These are phyloP conservation scores for Hybognathus amarus DNA, from an alignment of 2,797 vertebrate species.

Conservation along the genomic window DNA sequence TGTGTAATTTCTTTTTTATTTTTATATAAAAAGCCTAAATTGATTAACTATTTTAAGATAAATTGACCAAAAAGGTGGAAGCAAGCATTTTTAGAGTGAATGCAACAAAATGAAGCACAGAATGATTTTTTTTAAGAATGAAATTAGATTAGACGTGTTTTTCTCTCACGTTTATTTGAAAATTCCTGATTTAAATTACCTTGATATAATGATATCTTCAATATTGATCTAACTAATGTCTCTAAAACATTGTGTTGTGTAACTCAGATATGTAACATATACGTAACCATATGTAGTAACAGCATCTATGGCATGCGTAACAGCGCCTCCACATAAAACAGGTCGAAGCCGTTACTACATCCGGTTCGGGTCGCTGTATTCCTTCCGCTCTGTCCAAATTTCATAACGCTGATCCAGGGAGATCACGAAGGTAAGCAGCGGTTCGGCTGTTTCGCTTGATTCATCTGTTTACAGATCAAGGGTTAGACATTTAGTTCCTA, in stretches of 20 bases:
- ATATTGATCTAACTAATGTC: no score
- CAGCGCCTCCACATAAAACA: background rate
- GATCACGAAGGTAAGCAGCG: conserved; percentile 40
- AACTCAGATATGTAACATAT: background rate
- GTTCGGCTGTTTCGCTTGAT: background rate
- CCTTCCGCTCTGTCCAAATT: conserved; percentile 40
- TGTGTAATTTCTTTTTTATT: no score
- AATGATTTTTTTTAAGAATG: no score
- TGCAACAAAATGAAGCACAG: no score
- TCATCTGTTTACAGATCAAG: background rate
- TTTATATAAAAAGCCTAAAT: background rate
- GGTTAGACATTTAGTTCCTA: background rate
- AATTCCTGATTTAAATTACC: no score
- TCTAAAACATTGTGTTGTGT: background rate
- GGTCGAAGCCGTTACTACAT: conserved; percentile 5
- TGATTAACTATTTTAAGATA: background rate
- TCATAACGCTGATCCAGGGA: conserved; percentile 49
- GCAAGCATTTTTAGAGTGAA: background rate
- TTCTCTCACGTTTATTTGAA: background rate
- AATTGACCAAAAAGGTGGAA: background rate
- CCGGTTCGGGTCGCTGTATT: conserved; percentile 19
- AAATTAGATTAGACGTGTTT: background rate
- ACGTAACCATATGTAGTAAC: no score
- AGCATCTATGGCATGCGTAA: no score
- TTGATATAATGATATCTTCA: background rate